A percentile compares a stretch with the other conserved stretches of the same genome.
These are phyloP conservation scores for Prenolepis imparis DNA, from an alignment of 2,888 invertebrate genomes.

Conservation along the genomic window DNA sequence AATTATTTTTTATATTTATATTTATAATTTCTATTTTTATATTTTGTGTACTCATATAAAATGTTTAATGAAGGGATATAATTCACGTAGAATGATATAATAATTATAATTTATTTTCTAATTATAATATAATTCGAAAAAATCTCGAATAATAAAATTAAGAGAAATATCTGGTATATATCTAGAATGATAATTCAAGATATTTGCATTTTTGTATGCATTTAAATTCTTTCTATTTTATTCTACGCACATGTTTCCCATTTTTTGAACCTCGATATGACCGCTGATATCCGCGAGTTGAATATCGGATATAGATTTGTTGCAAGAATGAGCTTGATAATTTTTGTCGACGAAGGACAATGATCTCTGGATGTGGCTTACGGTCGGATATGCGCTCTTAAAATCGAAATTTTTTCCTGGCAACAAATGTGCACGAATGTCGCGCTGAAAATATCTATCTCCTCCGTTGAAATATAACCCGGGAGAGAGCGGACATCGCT, in stretches of 20 bases:
- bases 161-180: no score
- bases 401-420: constrained; percentile 24
- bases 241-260: not conserved
- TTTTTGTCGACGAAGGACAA: constrained; percentile 19
- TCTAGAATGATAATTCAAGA: not conserved
- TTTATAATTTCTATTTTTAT: no score
- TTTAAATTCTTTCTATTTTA: not conserved
- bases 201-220: not conserved
- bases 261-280: not conserved
- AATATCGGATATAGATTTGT: constrained; percentile 44
- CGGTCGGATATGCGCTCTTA: constrained; percentile 10
- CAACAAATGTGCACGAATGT: not conserved
- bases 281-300: not conserved
- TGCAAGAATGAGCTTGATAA: constrained; percentile 5
- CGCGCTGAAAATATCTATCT: constrained; percentile 28
- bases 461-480: constrained; percentile 36
- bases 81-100: not conserved
- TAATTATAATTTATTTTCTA: no score
- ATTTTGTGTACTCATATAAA: no score
- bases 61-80: not conserved
- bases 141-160: no score
- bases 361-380: constrained; percentile 26
- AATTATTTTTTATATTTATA: no score
- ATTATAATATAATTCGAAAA: no score
- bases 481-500: constrained; percentile 30